phyloP scores from a whole-genome alignment of 1,140 invertebrate genomes.

The Coelopa frigida region DNA sequence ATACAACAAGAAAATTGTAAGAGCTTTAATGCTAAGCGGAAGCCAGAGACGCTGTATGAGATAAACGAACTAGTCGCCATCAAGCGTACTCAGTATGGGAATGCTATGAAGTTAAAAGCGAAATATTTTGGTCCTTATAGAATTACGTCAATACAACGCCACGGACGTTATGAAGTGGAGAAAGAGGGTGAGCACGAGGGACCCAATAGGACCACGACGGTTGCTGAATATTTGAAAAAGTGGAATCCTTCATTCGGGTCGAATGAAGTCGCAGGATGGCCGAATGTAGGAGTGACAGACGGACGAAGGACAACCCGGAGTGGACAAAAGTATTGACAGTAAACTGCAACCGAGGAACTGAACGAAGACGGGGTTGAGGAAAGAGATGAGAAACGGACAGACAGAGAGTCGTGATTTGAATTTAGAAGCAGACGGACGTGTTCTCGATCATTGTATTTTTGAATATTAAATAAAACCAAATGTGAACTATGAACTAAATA shows the following conservation, averaged over 20 bases:
- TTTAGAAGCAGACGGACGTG: too few species aligned
- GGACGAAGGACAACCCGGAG: too few species aligned
- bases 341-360: too few species aligned
- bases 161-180: slow-evolving; percentile 20
- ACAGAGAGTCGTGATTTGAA: too few species aligned
- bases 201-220: background rate
- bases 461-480: too few species aligned
- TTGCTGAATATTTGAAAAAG: slow-evolving; percentile 5
- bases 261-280: slow-evolving; percentile 11
- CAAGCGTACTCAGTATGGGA: slow-evolving; percentile 33
- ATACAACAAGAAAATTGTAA: slow-evolving; percentile 35
- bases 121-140: slow-evolving; percentile 43
- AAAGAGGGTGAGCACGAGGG: slow-evolving; percentile 5
- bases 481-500: too few species aligned
- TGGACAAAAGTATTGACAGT: too few species aligned
- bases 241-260: slow-evolving; percentile 10
- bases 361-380: too few species aligned
- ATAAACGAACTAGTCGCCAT: slow-evolving; percentile 39
- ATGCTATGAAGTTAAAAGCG: slow-evolving; percentile 31
- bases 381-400: too few species aligned
- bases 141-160: slow-evolving; percentile 17
- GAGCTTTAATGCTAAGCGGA: slow-evolving; percentile 29
- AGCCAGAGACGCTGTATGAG: slow-evolving; percentile 22
- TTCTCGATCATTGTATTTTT: too few species aligned
- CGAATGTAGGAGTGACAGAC: slow-evolving; percentile 10